These are phyloP conservation scores for Eumerus sabulonum DNA, from an alignment of 2,888 invertebrate genomes.

Conservation along the genomic window DNA sequence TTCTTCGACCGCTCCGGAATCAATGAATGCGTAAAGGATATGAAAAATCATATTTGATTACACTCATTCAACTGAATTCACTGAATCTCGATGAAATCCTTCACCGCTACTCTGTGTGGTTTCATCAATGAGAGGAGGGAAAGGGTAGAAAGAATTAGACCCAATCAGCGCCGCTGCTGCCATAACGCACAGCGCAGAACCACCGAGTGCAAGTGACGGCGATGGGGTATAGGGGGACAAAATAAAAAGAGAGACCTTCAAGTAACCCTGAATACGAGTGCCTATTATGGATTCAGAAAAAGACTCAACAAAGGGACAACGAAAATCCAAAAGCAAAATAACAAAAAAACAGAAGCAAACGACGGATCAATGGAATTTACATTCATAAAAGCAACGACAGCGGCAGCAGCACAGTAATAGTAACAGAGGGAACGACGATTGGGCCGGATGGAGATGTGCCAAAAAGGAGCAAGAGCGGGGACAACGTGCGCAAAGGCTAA, in stretches of 20 bases:
- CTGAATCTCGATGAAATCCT: slow-evolving; percentile 1
- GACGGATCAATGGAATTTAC: slow-evolving; percentile 26
- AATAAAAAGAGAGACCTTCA: slow-evolving; percentile 32
- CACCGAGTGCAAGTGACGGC: no score
- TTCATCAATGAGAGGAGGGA: slow-evolving; percentile 62
- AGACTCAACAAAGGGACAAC: not conserved
- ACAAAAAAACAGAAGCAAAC: no score
- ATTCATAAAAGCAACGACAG: slow-evolving; percentile 42
- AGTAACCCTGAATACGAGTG: slow-evolving; percentile 27
- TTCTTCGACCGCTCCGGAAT: not conserved
- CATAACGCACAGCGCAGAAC: not conserved
- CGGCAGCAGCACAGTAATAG: no score
- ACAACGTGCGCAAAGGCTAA: not conserved
- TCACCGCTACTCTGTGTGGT: not conserved
- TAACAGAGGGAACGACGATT: not conserved
- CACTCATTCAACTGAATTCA: slow-evolving; percentile 34
- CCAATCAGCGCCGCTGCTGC: slow-evolving; percentile 30
- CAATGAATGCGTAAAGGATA: slow-evolving; percentile 35
- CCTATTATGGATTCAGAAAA: slow-evolving; percentile 49
- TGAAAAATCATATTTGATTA: slow-evolving; percentile 50
- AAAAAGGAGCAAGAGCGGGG: not conserved
- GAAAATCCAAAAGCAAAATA: not conserved
- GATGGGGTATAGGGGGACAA: not conserved
- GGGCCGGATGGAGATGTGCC: not conserved
- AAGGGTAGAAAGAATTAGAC: slow-evolving; percentile 49